Conservation (phyloP, 2,113 vertebrate genomes). For the Rutilus rutilus region DNA sequence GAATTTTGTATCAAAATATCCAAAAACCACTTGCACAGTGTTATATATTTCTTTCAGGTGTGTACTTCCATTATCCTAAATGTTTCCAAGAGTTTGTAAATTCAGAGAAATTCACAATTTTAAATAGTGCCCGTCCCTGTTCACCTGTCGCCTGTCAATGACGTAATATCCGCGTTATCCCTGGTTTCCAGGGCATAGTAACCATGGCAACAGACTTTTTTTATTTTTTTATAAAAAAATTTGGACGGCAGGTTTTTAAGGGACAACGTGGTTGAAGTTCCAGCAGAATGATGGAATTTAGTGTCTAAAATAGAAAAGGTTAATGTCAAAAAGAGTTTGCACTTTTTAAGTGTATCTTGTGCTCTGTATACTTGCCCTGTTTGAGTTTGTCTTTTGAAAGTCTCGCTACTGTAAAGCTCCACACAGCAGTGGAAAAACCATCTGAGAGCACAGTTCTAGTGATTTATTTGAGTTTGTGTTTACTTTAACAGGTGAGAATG, state of each 20-base stretch:
- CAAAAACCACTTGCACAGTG: no score
- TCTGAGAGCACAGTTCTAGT: neutral
- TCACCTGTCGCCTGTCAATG: no score
- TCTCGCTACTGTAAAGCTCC: neutral
- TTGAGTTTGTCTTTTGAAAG: neutral
- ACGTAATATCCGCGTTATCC: no score
- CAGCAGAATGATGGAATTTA: neutral
- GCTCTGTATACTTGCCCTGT: neutral
- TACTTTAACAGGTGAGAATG: constrained; percentile 4
- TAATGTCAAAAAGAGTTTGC: neutral
- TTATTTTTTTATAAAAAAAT: no score
- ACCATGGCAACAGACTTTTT: no score
- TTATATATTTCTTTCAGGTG: no score
- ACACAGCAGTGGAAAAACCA: neutral
- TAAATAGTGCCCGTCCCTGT: no score
- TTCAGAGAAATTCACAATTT: no score
- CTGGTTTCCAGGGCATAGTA: no score
- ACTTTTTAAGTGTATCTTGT: neutral
- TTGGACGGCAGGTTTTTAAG: neutral
- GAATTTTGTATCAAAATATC: no score
- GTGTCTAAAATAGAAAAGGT: neutral
- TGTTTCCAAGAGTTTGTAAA: no score
- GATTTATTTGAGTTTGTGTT: neutral
- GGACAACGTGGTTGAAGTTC: neutral
- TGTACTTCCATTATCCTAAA: no score